These are phyloP conservation scores for Columba guinea DNA, from an alignment of 2,797 vertebrate genomes.

Conservation along the genomic window DNA sequence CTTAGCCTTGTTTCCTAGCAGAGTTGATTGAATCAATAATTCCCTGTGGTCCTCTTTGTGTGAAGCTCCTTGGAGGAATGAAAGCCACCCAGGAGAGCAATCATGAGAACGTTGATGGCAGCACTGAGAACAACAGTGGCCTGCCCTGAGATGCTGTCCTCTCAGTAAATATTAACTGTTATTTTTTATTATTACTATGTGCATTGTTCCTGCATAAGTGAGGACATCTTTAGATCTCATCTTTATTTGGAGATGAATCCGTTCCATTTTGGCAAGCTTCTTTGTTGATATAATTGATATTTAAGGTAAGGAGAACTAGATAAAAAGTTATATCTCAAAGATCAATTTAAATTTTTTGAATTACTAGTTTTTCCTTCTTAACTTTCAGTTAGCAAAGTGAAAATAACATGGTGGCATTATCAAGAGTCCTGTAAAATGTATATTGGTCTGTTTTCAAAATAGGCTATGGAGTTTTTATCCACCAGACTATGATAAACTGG, in stretches of 20 bases:
- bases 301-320: not conserved
- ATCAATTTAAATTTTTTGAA: not conserved
- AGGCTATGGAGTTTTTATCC: not conserved
- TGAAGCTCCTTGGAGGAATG: not conserved
- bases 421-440: not conserved
- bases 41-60: not conserved
- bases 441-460: not conserved
- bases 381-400: not conserved
- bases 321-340: not conserved
- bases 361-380: not conserved
- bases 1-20: not conserved
- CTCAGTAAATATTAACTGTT: not conserved
- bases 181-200: not conserved
- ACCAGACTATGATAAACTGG: not conserved
- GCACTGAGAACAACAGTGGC: not conserved
- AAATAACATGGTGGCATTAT: not conserved
- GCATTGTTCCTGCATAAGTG: not conserved
- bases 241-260: not conserved
- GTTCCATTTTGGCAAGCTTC: not conserved
- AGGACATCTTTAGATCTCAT: not conserved
- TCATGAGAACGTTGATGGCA: not conserved
- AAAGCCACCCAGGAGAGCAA: not conserved
- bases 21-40: not conserved
- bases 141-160: not conserved
- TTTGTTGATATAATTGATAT: not conserved